Conservation (phyloP, 1,140 invertebrate genomes). For the Parapsyche elsis region DNA sequence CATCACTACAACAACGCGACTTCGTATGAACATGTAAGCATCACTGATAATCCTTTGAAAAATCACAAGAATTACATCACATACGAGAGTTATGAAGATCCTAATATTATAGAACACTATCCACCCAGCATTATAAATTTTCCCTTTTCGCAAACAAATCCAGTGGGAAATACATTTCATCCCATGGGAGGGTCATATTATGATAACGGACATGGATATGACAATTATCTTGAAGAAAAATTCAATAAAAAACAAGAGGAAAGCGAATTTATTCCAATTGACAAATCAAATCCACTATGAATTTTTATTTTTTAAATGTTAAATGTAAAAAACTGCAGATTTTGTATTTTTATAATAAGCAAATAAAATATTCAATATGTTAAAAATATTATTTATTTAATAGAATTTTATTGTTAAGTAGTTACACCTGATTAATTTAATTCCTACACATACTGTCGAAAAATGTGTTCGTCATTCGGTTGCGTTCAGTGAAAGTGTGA, state of each 20-base stretch:
- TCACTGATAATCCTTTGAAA: constrained; percentile 47
- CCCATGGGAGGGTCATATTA: constrained; percentile 46
- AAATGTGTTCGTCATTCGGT: background rate
- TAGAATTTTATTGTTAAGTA: no score
- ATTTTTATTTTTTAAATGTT: no score
- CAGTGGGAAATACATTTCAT: constrained; percentile 22
- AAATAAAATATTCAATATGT: no score
- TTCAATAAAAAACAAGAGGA: constrained; percentile 45
- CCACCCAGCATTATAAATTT: background rate
- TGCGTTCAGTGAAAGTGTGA: constrained; percentile 11
- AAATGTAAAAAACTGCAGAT: background rate
- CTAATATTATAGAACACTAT: background rate
- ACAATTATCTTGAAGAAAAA: constrained; percentile 16
- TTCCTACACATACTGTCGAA: background rate
- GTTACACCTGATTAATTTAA: no score
- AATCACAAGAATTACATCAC: constrained; percentile 13
- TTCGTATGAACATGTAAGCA: constrained; percentile 46
- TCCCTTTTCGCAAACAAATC: background rate
- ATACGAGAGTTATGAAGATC: background rate
- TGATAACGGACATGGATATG: constrained; percentile 30
- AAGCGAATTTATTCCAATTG: constrained; percentile 46
- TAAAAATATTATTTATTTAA: no score
- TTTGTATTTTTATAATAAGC: no score
- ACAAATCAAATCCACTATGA: background rate
- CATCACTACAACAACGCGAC: constrained; percentile 43